phyloP scores from a whole-genome alignment of 2,888 invertebrate species.

The Pseudococcus jackbeardsleyi region DNA sequence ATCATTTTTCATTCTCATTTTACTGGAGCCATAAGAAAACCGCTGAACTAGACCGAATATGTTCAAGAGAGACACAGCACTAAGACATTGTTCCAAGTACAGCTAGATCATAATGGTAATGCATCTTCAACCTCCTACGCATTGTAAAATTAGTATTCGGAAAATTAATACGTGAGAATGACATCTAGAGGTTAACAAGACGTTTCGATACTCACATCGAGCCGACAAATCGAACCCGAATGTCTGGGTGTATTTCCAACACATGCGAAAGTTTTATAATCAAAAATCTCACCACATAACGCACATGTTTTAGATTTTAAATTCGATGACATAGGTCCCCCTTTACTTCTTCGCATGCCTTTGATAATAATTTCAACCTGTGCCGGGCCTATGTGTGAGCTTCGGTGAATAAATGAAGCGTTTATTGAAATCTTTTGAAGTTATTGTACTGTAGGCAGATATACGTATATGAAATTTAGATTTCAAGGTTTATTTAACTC shows the following conservation, averaged over 20 bases:
- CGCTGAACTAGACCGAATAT: background rate
- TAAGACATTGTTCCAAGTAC: background rate
- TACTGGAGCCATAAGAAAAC: background rate
- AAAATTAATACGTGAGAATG: slow-evolving; percentile 29
- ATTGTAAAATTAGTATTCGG: background rate
- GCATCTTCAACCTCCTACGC: slow-evolving; percentile 11
- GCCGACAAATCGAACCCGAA: background rate
- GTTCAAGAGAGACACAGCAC: background rate
- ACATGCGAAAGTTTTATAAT: slow-evolving; percentile 25
- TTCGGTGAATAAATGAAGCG: too few relatives aligned
- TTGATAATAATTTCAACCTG: background rate
- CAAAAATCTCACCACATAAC: background rate
- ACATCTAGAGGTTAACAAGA: slow-evolving; percentile 29
- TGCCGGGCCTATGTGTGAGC: background rate
- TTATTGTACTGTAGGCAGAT: too few relatives aligned
- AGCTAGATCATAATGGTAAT: background rate
- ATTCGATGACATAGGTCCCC: background rate
- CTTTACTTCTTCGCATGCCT: background rate
- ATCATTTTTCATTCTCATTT: background rate
- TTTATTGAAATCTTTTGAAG: too few relatives aligned
- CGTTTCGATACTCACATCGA: background rate
- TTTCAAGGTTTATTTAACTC: too few relatives aligned
- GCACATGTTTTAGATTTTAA: slow-evolving; percentile 29
- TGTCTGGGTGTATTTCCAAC: background rate
- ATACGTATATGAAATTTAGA: too few relatives aligned